These are phyloP conservation scores for Mesitornis unicolor DNA, from an alignment of 2,113 vertebrate species.

Conservation along the genomic window DNA sequence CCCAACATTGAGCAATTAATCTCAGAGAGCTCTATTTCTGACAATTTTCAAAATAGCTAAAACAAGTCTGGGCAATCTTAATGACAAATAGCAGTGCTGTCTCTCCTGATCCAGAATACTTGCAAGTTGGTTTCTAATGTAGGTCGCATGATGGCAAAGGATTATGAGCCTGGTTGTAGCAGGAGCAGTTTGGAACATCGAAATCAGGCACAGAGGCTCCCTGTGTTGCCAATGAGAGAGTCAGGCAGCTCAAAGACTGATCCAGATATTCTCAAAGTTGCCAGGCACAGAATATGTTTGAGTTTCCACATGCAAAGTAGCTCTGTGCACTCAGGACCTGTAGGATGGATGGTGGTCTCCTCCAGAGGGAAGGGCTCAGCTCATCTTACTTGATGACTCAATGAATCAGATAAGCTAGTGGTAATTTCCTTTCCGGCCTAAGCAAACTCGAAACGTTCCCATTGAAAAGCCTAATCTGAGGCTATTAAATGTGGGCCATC, in stretches of 20 bases:
- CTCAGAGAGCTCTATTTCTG: background rate
- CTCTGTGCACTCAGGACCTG: background rate
- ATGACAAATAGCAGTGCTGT: background rate
- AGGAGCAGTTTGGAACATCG: background rate
- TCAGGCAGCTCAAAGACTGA: background rate
- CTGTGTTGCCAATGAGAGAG: accelerated
- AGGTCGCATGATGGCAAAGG: background rate
- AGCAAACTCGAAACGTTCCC: background rate
- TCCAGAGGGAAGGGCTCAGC: background rate
- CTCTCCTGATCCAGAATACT: background rate
- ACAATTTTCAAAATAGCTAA: background rate
- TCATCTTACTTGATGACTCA: background rate
- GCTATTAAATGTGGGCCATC: background rate
- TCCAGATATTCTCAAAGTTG: background rate
- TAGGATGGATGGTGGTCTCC: background rate
- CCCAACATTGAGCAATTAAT: background rate
- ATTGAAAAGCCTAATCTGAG: background rate
- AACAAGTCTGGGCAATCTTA: background rate
- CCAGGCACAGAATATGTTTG: background rate
- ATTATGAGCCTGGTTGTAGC: background rate
- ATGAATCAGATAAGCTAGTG: background rate
- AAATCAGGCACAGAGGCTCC: background rate
- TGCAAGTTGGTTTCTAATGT: background rate
- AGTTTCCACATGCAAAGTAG: background rate
- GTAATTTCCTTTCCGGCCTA: background rate